phyloP scores from a whole-genome alignment of 2,888 invertebrate genomes.

The Lepidonotus clava region DNA sequence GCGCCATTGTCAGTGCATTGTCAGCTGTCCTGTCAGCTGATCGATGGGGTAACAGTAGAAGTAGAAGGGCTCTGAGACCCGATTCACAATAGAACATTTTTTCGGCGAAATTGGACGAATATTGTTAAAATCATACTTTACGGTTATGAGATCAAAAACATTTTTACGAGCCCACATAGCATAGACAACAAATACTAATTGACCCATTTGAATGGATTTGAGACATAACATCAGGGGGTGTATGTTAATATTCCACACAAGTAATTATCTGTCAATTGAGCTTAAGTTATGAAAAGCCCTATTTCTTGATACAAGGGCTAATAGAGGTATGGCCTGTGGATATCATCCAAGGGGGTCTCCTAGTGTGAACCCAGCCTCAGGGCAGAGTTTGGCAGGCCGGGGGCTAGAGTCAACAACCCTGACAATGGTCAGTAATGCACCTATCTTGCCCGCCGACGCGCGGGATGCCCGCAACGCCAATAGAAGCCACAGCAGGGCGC shows the following conservation, averaged over 20 bases:
- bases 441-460: neutral
- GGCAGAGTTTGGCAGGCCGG: neutral
- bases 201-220: too few relatives aligned
- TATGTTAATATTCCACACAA: neutral
- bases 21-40: too few relatives aligned
- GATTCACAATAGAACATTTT: too few relatives aligned
- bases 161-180: too few relatives aligned
- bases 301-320: neutral
- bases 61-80: too few relatives aligned
- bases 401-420: constrained; percentile 5
- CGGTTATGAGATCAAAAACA: too few relatives aligned
- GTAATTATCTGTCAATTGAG: neutral
- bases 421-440: neutral
- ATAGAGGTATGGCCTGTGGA: neutral
- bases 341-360: neutral
- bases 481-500: neutral
- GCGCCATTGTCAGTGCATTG: too few relatives aligned
- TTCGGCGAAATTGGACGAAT: too few relatives aligned
- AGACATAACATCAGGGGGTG: too few relatives aligned
- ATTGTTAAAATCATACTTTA: too few relatives aligned
- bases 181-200: too few relatives aligned
- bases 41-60: too few relatives aligned
- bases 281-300: neutral
- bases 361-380: neutral
- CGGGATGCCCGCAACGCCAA: neutral